These are phyloP conservation scores for Polyodon spathula DNA, from an alignment of 2,113 vertebrate species.

Conservation along the genomic window DNA sequence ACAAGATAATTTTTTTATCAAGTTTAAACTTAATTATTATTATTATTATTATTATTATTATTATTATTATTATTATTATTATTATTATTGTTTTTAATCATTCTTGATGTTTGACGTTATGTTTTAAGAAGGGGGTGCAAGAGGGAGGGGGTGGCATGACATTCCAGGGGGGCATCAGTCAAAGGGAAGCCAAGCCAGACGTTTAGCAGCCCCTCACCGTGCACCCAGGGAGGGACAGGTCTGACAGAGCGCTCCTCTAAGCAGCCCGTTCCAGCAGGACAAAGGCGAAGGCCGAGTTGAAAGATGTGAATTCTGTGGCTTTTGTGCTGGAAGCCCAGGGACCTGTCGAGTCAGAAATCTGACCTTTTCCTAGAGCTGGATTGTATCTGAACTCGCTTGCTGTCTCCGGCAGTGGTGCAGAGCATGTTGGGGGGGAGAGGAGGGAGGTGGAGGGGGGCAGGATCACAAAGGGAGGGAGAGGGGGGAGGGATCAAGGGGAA, in stretches of 20 bases:
- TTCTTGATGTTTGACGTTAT: too few species aligned
- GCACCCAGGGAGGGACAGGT: conserved; percentile 65
- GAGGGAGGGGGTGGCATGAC: conserved; percentile 42
- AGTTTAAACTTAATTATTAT: too few species aligned
- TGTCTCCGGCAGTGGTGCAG: conserved; percentile 40
- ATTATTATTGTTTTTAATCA: too few species aligned
- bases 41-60: too few species aligned
- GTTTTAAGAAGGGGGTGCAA: conserved; percentile 29
- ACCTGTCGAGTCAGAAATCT: conserved; percentile 52
- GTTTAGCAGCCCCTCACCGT: conserved; percentile 60
- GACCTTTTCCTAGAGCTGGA: conserved; percentile 46
- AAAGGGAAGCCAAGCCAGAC: conserved; percentile 60
- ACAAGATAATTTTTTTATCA: too few species aligned
- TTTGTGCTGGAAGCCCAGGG: conserved; percentile 48
- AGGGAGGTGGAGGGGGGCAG: conserved; percentile 15
- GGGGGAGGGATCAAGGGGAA: conserved; percentile 17
- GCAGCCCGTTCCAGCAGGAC: conserved; percentile 47
- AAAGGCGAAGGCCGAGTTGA: conserved; percentile 58
- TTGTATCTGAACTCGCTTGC: conserved; percentile 62
- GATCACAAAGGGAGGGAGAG: conserved; percentile 1
- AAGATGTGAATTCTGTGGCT: conserved; percentile 67
- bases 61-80: too few species aligned
- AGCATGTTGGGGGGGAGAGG: conserved; percentile 9
- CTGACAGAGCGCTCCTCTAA: conserved; percentile 55
- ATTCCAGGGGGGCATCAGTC: conserved; percentile 64